Base-by-base conservation (phyloP, 2,888 invertebrate species). In the Ectemnius cavifrons region DNA sequence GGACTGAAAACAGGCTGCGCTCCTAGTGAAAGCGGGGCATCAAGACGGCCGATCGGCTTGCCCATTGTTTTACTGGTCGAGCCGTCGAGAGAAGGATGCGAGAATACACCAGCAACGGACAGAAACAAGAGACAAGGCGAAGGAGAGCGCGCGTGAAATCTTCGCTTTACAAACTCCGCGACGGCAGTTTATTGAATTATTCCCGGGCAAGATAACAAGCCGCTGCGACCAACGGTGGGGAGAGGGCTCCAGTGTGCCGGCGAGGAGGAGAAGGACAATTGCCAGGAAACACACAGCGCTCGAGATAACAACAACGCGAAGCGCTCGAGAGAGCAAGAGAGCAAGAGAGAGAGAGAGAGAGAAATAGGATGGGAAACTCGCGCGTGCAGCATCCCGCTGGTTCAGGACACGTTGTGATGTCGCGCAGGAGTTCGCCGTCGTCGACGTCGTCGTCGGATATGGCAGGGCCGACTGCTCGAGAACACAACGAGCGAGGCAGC, bases 161-260 rank as follows among this genome's bases (percentile, higher is more conserved):
- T 85, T 80, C 80, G 75, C 79, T 83, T 81, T 84, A 80, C 81
- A 86, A 86, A 80, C 82, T 85, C 82, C 75, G 64, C 75, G 52
- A 52, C 37, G 74, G 84, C 82, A 78, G 85, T 86, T 90, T 89
- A 90, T 90, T 90, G 89, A 90, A 90, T 90, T 89, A 89, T 89
- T 89, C 89, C 37, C 37, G 11, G 86, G 84, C 70, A 89, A 37
- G 90, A 90, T 90, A 89, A 89, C 87, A 86, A 88, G 84, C 86
- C 86, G 83, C 82, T 81, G 81, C 82, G 82, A 80, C 73, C 75
- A 66, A 77, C 75, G 77, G 84, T 69, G 80, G 84, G 85, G 86
- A 85, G 85, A 84, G 87, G 79, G 1, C 2, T 47, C n/a, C 47
- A 4, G 13, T 2, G 52, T 52, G 16, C n/a, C 16, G 16, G 52